phyloP scores from a whole-genome alignment of 2,888 invertebrate genomes.

The Drosophila neonasuta region DNA sequence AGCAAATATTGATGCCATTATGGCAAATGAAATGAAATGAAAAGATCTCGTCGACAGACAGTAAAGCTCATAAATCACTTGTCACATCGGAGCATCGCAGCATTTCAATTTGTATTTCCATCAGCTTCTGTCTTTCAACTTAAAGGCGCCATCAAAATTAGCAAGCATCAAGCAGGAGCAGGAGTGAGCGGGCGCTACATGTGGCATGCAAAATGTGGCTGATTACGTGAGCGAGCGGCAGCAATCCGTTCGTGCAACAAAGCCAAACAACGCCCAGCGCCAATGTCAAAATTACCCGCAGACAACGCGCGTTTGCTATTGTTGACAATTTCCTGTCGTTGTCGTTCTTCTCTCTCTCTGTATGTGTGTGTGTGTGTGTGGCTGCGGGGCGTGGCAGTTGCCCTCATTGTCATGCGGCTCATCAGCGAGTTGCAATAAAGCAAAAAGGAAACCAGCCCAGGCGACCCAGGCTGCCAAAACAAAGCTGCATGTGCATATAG shows the following conservation, averaged over 20 bases:
- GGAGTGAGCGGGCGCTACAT: neutral
- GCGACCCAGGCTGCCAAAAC: conserved; percentile 31
- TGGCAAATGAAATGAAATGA: conserved; percentile 55
- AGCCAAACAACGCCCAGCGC: conserved; percentile 44
- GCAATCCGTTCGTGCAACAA: conserved; percentile 63
- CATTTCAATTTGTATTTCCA: conserved; percentile 26
- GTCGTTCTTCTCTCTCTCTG: conserved; percentile 23
- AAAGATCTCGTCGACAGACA: conserved; percentile 36
- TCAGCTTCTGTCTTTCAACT: conserved; percentile 34
- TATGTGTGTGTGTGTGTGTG: conserved; percentile 25
- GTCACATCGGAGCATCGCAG: conserved; percentile 1
- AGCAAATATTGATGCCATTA: conserved; percentile 69
- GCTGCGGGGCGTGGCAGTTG: conserved; percentile 47
- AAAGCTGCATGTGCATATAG: conserved; percentile 35
- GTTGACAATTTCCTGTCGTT: conserved; percentile 67
- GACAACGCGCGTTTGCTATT: conserved; percentile 61
- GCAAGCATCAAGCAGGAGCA: neutral
- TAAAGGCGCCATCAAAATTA: conserved; percentile 43
- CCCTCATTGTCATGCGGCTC: conserved; percentile 59
- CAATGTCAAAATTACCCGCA: conserved; percentile 68
- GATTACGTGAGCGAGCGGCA: conserved; percentile 54
- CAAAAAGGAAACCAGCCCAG: conserved; percentile 29
- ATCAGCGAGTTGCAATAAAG: conserved; percentile 54
- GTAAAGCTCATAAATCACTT: conserved; percentile 56
- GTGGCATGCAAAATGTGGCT: conserved; percentile 43